Percentiles rank a stretch among this genome's conserved stretches.
Conservation (phyloP, 2,797 vertebrate genomes). For the Apodemus agrarius region DNA sequence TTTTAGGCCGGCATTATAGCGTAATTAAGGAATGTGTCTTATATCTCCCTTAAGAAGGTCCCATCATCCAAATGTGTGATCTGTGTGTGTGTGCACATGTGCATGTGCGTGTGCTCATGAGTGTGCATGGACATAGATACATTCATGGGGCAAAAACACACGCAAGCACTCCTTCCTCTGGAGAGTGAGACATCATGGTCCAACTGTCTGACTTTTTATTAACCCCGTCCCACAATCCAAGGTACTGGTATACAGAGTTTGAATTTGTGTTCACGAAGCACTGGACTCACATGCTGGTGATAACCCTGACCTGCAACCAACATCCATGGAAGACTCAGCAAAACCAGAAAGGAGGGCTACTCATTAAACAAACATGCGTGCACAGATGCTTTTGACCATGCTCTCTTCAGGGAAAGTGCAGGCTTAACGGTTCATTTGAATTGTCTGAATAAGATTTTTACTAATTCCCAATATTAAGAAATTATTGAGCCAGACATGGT, state of each 20-base stretch:
- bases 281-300: background rate
- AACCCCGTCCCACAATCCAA: background rate
- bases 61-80: background rate
- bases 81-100: background rate
- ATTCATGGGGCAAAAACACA: background rate
- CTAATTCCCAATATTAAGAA: conserved; percentile 24
- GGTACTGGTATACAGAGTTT: background rate
- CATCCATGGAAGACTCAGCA: background rate
- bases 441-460: background rate
- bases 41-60: background rate
- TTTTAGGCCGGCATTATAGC: background rate
- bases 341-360: background rate
- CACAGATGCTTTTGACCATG: background rate
- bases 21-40: background rate
- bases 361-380: background rate
- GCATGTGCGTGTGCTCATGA: too few species aligned
- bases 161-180: background rate
- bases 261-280: background rate
- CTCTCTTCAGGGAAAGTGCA: conserved; percentile 27
- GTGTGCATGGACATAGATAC: background rate
- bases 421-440: background rate
- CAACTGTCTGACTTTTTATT: background rate
- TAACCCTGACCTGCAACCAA: background rate
- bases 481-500: background rate
- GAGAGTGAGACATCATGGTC: background rate